Percentiles rank a stretch among this genome's conserved stretches.
phyloP scores from a whole-genome alignment of 2,113 vertebrate genomes.

The Setophaga coronata region DNA sequence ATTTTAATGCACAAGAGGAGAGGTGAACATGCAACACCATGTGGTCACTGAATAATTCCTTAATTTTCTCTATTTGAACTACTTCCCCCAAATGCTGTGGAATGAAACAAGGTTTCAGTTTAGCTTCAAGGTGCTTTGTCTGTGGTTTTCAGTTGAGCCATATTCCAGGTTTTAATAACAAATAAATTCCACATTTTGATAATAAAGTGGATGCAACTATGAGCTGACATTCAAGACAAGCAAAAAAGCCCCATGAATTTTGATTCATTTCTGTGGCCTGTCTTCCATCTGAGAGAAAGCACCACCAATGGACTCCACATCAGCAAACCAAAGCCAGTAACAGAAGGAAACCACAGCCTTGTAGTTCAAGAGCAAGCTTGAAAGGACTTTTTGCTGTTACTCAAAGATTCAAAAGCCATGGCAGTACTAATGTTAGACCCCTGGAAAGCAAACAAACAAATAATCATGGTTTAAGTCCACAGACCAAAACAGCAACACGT shows the following conservation, averaged over 20 bases:
- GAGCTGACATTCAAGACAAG: not conserved
- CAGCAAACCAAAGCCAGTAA: not conserved
- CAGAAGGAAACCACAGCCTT: not conserved
- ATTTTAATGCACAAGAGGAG: not conserved
- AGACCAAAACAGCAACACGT: not conserved
- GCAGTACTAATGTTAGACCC: not conserved
- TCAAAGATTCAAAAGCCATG: not conserved
- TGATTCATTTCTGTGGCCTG: not conserved
- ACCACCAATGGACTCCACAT: not conserved
- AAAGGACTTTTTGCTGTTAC: not conserved
- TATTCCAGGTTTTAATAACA: not conserved
- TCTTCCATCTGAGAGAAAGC: not conserved
- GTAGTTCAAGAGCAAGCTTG: not conserved
- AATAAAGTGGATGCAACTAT: not conserved
- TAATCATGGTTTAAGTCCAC: not conserved
- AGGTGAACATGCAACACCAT: not conserved
- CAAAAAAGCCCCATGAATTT: not conserved
- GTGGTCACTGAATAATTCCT: not conserved
- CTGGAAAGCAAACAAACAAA: not conserved
- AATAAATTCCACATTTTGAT: not conserved
- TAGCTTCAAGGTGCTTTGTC: not conserved
- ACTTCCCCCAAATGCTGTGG: not conserved
- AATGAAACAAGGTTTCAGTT: not conserved
- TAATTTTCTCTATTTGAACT: not conserved
- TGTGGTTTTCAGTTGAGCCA: not conserved